A percentile compares a stretch with the other conserved stretches of the same genome.
phyloP scores from a whole-genome alignment of 2,113 vertebrate genomes.

The Sebastes schlegelii region DNA sequence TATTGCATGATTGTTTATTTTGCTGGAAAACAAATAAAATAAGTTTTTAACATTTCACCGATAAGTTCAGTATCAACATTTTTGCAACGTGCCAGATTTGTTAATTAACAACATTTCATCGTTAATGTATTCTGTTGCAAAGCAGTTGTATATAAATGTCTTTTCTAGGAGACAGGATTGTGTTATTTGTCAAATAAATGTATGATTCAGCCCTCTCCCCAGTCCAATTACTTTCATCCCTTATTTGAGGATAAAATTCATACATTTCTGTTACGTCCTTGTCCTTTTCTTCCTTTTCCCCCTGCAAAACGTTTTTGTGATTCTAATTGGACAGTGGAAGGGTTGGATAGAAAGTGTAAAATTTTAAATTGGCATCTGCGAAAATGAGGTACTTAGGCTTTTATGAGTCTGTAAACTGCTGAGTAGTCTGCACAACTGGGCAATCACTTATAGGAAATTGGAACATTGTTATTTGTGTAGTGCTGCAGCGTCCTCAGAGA shows the following conservation, averaged over 20 bases:
- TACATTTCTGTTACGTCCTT: background rate
- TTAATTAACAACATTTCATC: background rate
- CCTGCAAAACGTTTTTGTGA: background rate
- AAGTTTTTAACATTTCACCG: background rate
- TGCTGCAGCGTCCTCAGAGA: background rate
- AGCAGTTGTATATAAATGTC: background rate
- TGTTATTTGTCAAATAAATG: background rate
- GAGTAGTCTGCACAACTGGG: conserved; percentile 8
- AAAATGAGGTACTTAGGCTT: background rate
- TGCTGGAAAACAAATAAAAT: background rate
- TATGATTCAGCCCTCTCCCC: background rate
- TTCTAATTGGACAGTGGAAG: background rate
- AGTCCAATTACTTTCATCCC: background rate
- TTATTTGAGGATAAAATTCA: background rate
- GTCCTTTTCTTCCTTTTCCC: background rate
- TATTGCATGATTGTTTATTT: background rate
- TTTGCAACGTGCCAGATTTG: background rate
- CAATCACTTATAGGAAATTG: conserved; percentile 30
- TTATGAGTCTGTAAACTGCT: conserved; percentile 23
- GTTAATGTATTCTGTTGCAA: background rate
- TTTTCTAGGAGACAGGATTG: background rate
- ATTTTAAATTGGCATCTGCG: background rate
- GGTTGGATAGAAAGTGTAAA: conserved; percentile 6
- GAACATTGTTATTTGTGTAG: conserved; percentile 15
- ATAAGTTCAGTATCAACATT: background rate